Evolutionary conservation across 2,888 invertebrate genomes (phyloP).

Genomic region (Spodoptera littoralis): DNA sequence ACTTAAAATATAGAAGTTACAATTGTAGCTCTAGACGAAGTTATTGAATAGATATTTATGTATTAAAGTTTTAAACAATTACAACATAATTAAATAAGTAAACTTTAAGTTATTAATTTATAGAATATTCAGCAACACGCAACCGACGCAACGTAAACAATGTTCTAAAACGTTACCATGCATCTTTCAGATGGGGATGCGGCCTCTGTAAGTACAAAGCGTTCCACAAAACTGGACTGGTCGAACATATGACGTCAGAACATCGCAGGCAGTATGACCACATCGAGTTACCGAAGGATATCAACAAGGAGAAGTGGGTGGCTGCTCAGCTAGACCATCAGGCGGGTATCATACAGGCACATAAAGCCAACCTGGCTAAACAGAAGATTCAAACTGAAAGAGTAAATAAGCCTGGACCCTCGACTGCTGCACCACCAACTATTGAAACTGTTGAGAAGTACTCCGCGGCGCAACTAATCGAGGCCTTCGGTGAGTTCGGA

Average conservation of each 20-base stretch:
- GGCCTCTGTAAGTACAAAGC: constrained; percentile 88
- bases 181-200: constrained; percentile 88
- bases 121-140: no score
- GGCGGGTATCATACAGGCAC: constrained; percentile 64
- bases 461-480: constrained; percentile 63
- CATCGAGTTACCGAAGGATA: constrained; percentile 77
- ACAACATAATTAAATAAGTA: not conserved
- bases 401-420: constrained; percentile 26
- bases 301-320: constrained; percentile 88
- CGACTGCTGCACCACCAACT: not conserved
- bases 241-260: constrained; percentile 86
- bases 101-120: no score
- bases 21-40: not conserved
- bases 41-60: not conserved
- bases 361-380: constrained; percentile 66
- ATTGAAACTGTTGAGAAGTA: constrained; percentile 28
- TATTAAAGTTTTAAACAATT: not conserved
- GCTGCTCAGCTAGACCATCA: constrained; percentile 73
- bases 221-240: constrained; percentile 86
- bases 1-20: not conserved
- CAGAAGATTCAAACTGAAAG: constrained; percentile 64
- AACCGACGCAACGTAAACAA: not conserved
- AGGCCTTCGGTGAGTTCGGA: constrained; percentile 76
- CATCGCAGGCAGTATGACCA: constrained; percentile 78
- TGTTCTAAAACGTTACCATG: not conserved